Evolutionary conservation across 2,888 invertebrate species (phyloP).

Genomic region (Cabera pusaria): DNA sequence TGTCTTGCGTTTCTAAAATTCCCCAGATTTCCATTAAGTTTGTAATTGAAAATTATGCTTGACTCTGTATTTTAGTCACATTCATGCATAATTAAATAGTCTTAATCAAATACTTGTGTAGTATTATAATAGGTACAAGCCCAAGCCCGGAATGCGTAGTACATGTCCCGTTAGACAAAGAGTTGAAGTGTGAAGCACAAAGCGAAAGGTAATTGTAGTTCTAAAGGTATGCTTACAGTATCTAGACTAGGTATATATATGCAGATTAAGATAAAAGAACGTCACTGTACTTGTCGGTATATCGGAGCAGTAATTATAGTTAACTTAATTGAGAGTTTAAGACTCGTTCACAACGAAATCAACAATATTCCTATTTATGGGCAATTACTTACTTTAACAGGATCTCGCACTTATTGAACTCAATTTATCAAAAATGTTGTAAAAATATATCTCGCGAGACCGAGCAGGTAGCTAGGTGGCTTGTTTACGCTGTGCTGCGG

Average conservation of each 20-base stretch:
- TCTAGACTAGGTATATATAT: neutral
- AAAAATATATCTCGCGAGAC: neutral
- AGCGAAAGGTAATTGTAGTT: slow-evolving; percentile 17
- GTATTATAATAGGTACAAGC: slow-evolving; percentile 12
- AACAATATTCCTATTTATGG: slow-evolving; percentile 12
- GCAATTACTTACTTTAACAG: slow-evolving; percentile 1
- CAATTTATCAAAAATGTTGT: slow-evolving; percentile 5
- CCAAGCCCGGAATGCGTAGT: slow-evolving; percentile 8
- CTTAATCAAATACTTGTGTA: slow-evolving; percentile 20
- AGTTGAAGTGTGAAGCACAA: slow-evolving; percentile 19
- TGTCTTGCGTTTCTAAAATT: no score
- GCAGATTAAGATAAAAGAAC: slow-evolving; percentile 6
- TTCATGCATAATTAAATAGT: slow-evolving; percentile 17
- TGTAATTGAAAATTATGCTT: neutral
- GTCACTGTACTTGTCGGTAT: slow-evolving; percentile 3
- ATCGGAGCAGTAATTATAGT: slow-evolving; percentile 12
- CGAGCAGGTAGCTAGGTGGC: neutral
- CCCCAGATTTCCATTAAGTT: neutral
- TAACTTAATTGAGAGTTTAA: slow-evolving; percentile 11
- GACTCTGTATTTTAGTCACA: slow-evolving; percentile 13
- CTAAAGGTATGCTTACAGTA: slow-evolving; percentile 6
- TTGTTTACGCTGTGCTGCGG: neutral
- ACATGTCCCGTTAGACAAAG: slow-evolving; percentile 15
- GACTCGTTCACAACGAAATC: slow-evolving; percentile 15
- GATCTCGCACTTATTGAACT: neutral